Base-by-base conservation (phyloP, 2,113 vertebrate genomes). In the Ciconia maguari region DNA sequence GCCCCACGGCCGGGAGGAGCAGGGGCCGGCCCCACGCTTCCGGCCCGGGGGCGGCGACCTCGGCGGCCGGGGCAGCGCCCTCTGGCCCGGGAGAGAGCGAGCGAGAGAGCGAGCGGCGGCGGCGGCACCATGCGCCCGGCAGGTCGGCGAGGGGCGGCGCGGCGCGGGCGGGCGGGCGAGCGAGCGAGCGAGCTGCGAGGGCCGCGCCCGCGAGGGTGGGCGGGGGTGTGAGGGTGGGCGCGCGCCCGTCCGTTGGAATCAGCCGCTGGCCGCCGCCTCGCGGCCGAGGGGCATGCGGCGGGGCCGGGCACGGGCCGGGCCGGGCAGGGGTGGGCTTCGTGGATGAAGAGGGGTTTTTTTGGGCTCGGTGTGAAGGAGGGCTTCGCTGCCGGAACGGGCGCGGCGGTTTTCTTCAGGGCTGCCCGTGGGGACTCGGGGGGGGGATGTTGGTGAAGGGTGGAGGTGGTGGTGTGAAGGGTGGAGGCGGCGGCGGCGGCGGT, bases 261-360 rank as follows among this genome's bases (percentile, higher is more conserved):
- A 7, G 65, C n/a, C 3, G 34, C 58, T 16, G 42, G 58, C 57
- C 22, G 49, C 66, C 57, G 9, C 55, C 5, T 46, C 11, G 41
- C 4, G 27, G 49, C 29, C 5, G 25, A 34, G 13, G 16, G 49
- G 19, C 17, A 3, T 15, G 36, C 1, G 11, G 55, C 6, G 27
- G 11, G 29, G 5, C 6, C 4, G 20, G n/a, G 13, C 11, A 10
- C 46, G 11, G 3, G 36, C 12, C 46, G 11, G 3, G 36, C 12
- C 4, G 32, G 6, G 29, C 32, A 7, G 3, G 3, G 55, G 17
- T 2, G 4, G 15, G 38, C 18, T 0, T 64, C 8, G 12, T 5
- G 34, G 11, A 3, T 10, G 6, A 49, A 49, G 36, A 13, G 19
- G 36, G 4, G 3, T 3, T 7, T 6, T 7, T 16, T 2, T 5